Evolutionary conservation across 2,113 vertebrate genomes (phyloP).

Genomic region (Nicator chloris): DNA sequence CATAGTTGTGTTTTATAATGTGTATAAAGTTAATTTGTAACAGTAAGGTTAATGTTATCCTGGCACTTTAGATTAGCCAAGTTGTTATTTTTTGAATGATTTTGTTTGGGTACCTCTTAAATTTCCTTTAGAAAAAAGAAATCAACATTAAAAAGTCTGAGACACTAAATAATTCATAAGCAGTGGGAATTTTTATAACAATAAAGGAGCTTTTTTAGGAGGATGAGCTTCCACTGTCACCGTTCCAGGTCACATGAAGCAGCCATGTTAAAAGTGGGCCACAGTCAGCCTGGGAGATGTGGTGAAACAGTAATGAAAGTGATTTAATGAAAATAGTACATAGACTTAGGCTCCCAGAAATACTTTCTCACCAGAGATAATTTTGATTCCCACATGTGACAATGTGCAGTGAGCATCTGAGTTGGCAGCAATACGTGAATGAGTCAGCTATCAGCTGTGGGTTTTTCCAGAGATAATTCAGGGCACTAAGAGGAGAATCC

Average conservation of each 20-base stretch:
- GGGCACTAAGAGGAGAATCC: not conserved
- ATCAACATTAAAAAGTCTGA: not conserved
- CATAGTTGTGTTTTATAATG: slow-evolving; percentile 49
- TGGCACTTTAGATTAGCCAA: slow-evolving; percentile 1
- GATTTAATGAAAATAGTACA: not conserved
- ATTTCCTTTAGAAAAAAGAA: not conserved
- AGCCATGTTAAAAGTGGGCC: not conserved
- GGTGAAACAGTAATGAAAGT: not conserved
- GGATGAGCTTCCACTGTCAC: not conserved
- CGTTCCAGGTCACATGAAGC: not conserved
- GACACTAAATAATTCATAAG: slow-evolving; percentile 8
- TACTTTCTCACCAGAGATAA: not conserved
- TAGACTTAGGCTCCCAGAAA: not conserved
- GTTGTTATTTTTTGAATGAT: not conserved
- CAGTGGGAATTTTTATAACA: slow-evolving; percentile 2
- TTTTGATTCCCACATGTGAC: not conserved
- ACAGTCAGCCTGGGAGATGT: not conserved
- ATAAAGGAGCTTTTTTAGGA: slow-evolving; percentile 1
- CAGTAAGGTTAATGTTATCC: slow-evolving; percentile 9
- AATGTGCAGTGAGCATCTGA: not conserved
- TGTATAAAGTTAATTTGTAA: slow-evolving; percentile 50
- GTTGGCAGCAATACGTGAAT: not conserved
- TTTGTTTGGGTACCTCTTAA: not conserved
- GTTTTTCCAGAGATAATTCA: not conserved
- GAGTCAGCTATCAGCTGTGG: not conserved